Percentiles rank a stretch among this genome's conserved stretches.
Evolutionary conservation across 2,888 invertebrate species (phyloP).

Genomic region (Sphaeridia pumilis): DNA sequence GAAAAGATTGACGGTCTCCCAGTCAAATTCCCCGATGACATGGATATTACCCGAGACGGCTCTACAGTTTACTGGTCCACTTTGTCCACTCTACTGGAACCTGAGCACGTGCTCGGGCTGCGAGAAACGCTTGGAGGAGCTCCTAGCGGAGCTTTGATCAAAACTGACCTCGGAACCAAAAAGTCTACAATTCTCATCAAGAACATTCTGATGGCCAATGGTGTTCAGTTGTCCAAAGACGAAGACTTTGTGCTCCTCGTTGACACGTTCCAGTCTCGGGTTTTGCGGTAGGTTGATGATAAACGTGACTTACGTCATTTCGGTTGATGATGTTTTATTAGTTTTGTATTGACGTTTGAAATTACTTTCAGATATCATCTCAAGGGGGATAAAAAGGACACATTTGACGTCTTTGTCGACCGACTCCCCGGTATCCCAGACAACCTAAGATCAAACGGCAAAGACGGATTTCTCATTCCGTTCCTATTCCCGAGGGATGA

Average conservation of each 20-base stretch:
- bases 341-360: too few relatives aligned
- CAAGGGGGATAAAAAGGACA: slow-evolving; percentile 39
- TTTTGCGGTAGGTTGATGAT: too few relatives aligned
- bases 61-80: not conserved
- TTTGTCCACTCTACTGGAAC: not conserved
- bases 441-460: slow-evolving; percentile 39
- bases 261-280: too few relatives aligned
- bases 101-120: not conserved
- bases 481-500: not conserved
- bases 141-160: not conserved
- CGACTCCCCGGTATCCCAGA: slow-evolving; percentile 45
- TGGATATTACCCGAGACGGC: not conserved
- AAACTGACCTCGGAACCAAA: not conserved
- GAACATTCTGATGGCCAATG: not conserved
- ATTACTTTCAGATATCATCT: slow-evolving; percentile 34
- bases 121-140: not conserved
- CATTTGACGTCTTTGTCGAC: slow-evolving; percentile 41
- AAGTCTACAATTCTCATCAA: not conserved
- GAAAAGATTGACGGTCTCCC: not conserved
- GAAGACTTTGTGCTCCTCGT: not conserved
- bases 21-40: not conserved
- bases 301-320: too few relatives aligned
- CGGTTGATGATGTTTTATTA: too few relatives aligned
- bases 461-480: not conserved
- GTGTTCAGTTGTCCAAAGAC: not conserved